These are phyloP conservation scores for Eupithecia vulgata DNA, from an alignment of 2,888 invertebrate species.

Conservation along the genomic window DNA sequence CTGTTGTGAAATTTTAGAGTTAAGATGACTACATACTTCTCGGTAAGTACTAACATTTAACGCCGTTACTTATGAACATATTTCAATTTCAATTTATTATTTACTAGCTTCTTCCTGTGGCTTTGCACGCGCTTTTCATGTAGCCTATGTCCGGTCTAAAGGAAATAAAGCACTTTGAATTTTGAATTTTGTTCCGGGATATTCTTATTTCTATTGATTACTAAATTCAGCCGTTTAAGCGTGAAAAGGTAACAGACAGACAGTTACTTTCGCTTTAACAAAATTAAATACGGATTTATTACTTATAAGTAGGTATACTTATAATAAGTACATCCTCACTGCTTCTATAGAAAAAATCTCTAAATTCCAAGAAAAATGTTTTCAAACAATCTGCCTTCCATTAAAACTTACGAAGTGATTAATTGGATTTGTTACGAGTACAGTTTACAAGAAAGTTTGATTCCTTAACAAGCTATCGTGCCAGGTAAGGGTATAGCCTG, in stretches of 20 bases:
- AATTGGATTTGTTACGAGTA: conserved; percentile 13
- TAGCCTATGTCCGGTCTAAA: no score
- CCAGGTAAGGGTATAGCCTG: conserved; percentile 17
- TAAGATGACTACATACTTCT: background rate
- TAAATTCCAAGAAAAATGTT: background rate
- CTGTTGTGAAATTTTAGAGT: background rate
- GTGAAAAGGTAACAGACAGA: no score
- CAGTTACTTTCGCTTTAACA: no score
- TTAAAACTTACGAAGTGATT: conserved; percentile 6
- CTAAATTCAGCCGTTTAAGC: no score
- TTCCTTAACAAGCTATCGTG: conserved; percentile 21
- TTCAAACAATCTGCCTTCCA: conserved; percentile 4
- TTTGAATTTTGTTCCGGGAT: no score
- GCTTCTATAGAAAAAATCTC: background rate
- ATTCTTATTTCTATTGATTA: no score
- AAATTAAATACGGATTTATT: no score
- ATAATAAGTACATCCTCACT: background rate
- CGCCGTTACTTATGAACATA: background rate
- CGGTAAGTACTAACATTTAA: background rate
- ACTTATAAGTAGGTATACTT: no score
- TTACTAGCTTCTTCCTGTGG: no score
- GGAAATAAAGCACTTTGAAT: no score
- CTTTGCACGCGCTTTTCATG: no score
- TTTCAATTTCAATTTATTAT: no score
- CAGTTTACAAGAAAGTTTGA: conserved; percentile 16